Percentiles rank a stretch among this genome's conserved stretches.
These are phyloP conservation scores for Lordiphosa collinella DNA, from an alignment of 1,140 invertebrate genomes.

Conservation along the genomic window DNA sequence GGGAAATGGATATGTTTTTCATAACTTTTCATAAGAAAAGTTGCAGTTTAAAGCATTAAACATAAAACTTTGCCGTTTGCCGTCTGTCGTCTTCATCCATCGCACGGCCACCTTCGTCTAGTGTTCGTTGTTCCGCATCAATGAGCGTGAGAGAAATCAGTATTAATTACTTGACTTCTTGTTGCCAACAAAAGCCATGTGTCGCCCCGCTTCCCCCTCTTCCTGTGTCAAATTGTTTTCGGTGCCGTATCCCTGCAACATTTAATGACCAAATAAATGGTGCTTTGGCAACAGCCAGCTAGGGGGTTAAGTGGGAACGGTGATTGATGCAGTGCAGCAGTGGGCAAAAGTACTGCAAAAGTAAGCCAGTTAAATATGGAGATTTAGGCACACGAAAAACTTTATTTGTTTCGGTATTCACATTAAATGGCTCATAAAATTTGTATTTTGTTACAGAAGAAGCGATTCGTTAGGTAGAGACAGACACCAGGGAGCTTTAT, in stretches of 20 bases:
- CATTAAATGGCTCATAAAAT: no score
- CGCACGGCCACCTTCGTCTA: constrained; percentile 44
- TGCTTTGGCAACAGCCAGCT: constrained; percentile 1
- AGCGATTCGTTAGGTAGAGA: no score
- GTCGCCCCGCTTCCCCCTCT: no score
- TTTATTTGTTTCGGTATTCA: no score
- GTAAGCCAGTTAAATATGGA: no score
- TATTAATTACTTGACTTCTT: constrained; percentile 67
- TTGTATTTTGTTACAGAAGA: no score
- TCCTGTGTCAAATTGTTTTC: constrained; percentile 27
- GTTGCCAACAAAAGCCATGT: constrained; percentile 15
- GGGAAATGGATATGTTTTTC: no score
- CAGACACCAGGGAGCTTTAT: no score
- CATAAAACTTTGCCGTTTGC: constrained; percentile 26
- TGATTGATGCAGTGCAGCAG: constrained; percentile 54
- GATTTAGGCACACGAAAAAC: no score
- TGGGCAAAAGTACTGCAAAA: neutral
- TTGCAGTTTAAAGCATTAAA: constrained; percentile 18
- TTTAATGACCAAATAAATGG: constrained; percentile 55
- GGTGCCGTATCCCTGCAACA: constrained; percentile 13
- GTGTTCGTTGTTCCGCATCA: constrained; percentile 48
- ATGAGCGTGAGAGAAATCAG: constrained; percentile 53
- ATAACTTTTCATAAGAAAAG: no score
- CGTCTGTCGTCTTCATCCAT: constrained; percentile 23
- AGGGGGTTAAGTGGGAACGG: constrained; percentile 4